Conservation (phyloP, 2,113 vertebrate species). For the Stegastes partitus region DNA sequence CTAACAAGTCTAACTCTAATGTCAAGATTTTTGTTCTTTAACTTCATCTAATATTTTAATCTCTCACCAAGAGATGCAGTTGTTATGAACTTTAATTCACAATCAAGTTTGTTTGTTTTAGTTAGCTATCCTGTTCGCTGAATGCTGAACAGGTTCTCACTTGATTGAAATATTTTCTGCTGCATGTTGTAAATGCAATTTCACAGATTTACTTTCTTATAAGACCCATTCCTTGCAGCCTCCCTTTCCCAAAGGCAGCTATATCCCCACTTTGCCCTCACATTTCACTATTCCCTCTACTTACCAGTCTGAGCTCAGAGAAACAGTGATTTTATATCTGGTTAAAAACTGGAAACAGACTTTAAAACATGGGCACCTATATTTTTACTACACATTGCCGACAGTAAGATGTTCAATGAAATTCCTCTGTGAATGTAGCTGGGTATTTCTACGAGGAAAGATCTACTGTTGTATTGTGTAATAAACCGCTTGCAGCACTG, state of each 20-base stretch:
- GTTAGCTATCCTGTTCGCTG: conserved; percentile 17
- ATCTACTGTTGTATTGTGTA: conserved; percentile 8
- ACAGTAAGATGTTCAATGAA: conserved; percentile 16
- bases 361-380: conserved; percentile 5
- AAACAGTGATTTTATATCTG: conserved; percentile 15
- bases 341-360: neutral
- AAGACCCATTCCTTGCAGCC: conserved; percentile 59
- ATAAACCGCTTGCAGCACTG: conserved; percentile 22
- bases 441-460: conserved; percentile 16
- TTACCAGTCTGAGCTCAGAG: conserved; percentile 70
- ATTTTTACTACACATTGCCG: conserved; percentile 10
- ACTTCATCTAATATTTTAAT: conserved; percentile 49
- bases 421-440: conserved; percentile 4
- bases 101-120: conserved; percentile 2
- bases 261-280: conserved; percentile 46
- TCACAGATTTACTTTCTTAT: conserved; percentile 60
- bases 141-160: conserved; percentile 54
- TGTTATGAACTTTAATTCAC: neutral
- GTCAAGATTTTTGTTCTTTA: conserved; percentile 45
- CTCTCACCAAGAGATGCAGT: conserved; percentile 31
- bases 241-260: conserved; percentile 51
- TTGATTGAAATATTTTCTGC: conserved; percentile 53
- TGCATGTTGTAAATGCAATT: conserved; percentile 68
- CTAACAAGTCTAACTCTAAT: conserved; percentile 42
- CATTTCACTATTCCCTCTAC: conserved; percentile 63